Conservation (phyloP, 1,140 invertebrate species). For the Eupristina koningsbergeri region DNA sequence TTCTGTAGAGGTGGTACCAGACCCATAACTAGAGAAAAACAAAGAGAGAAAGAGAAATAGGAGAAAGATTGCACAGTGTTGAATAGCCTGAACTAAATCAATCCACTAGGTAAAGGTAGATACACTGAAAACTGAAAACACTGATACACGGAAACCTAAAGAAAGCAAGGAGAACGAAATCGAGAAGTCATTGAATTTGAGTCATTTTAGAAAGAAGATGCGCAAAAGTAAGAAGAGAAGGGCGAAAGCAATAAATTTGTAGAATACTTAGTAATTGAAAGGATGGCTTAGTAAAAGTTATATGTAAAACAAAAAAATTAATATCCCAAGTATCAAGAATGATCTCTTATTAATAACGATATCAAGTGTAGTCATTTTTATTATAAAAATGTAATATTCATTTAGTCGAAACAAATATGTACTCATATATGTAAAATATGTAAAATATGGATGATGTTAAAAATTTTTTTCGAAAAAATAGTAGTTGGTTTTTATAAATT, state of each 20-base stretch:
- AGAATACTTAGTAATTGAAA: neutral
- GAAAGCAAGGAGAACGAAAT: neutral
- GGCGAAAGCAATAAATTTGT: conserved; percentile 19
- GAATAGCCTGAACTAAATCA: conserved; percentile 13
- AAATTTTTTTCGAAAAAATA: too few species aligned
- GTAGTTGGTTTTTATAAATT: too few species aligned
- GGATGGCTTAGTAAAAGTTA: neutral
- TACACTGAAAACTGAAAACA: neutral
- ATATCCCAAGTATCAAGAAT: neutral
- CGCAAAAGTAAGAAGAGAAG: conserved; percentile 39
- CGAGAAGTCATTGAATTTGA: conserved; percentile 14
- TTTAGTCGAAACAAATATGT: too few species aligned
- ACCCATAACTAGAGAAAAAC: neutral
- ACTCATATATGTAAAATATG: too few species aligned
- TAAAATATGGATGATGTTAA: too few species aligned
- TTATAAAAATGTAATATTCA: too few species aligned
- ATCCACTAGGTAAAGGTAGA: neutral
- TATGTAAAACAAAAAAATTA: neutral
- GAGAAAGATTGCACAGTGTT: conserved; percentile 43
- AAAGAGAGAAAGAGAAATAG: conserved; percentile 48
- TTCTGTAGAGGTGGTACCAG: conserved; percentile 57
- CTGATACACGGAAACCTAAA: neutral
- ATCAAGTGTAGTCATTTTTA: neutral
- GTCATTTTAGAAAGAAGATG: conserved; percentile 12
- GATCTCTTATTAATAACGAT: neutral